phyloP scores from a whole-genome alignment of 2,113 vertebrate genomes.

The Sturnira hondurensis region DNA sequence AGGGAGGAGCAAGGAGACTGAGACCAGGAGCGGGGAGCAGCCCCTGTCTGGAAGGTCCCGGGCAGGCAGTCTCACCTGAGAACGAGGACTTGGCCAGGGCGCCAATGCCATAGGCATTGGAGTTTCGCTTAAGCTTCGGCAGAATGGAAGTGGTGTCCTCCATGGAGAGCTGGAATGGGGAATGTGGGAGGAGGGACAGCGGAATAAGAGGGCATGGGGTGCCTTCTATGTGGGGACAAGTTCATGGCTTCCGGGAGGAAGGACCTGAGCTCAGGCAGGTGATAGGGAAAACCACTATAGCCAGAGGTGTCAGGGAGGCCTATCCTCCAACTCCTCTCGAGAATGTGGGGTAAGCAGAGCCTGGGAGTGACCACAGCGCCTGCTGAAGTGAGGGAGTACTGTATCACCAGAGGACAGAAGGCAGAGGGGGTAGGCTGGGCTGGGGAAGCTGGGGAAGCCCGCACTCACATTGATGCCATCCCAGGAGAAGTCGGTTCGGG shows the following conservation, averaged over 20 bases:
- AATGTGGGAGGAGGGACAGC: conserved; percentile 52
- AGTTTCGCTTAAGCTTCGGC: conserved; percentile 94
- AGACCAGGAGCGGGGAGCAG: background rate
- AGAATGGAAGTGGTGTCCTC: conserved; percentile 99
- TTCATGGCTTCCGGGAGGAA: background rate
- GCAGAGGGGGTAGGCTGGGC: background rate
- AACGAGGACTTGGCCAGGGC: conserved; percentile 99
- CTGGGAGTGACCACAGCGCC: background rate
- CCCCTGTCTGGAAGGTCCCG: background rate
- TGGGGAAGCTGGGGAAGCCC: background rate
- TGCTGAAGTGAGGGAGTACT: background rate
- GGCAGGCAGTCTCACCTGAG: conserved; percentile 88
- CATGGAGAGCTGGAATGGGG: conserved; percentile 93
- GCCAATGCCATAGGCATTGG: conserved; percentile 97
- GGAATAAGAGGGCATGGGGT: background rate
- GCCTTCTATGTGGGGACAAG: background rate
- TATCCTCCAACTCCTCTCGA: background rate
- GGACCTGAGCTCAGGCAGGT: background rate
- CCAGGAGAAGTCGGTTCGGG: conserved; percentile 99
- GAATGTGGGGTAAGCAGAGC: background rate
- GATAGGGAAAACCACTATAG: conserved; percentile 2
- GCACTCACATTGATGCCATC: conserved; percentile 99
- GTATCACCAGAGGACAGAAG: background rate
- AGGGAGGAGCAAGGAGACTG: background rate
- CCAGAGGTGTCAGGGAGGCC: background rate